Percentiles rank a stretch among this genome's conserved stretches.
phyloP scores from a whole-genome alignment of 2,888 invertebrate species.

The Mystacides longicornis region DNA sequence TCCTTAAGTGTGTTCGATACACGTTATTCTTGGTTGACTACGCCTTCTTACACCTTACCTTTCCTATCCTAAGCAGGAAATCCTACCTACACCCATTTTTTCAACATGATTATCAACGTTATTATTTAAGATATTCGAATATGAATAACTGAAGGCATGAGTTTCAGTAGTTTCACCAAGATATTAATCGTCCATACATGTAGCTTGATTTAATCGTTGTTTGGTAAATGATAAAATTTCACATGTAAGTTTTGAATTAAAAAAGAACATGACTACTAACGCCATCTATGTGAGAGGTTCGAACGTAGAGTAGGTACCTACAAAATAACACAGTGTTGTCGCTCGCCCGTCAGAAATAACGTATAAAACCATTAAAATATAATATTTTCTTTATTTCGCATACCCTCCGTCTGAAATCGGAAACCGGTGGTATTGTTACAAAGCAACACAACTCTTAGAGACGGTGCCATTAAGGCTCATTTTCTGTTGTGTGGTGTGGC shows the following conservation, averaged over 20 bases:
- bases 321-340: background rate
- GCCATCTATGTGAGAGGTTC: background rate
- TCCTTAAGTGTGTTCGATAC: too few relatives aligned
- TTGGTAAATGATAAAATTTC: background rate
- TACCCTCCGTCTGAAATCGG: background rate
- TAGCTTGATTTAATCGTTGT: background rate
- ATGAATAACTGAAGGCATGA: too few relatives aligned
- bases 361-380: background rate
- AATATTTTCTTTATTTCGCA: slow-evolving; percentile 1
- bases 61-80: too few relatives aligned
- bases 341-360: background rate
- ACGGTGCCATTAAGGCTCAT: slow-evolving; percentile 5
- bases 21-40: too few relatives aligned
- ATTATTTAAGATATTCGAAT: too few relatives aligned
- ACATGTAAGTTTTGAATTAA: background rate
- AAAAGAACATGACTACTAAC: background rate
- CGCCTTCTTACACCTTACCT: too few relatives aligned
- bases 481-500: slow-evolving; percentile 3
- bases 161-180: too few relatives aligned
- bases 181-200: background rate
- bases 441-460: slow-evolving; percentile 9
- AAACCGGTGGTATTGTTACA: slow-evolving; percentile 6
- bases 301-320: too few relatives aligned
- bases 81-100: too few relatives aligned
- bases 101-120: too few relatives aligned